Evolutionary conservation across 2,888 invertebrate species (phyloP).

Genomic region (Steinernema carpocapsae): DNA sequence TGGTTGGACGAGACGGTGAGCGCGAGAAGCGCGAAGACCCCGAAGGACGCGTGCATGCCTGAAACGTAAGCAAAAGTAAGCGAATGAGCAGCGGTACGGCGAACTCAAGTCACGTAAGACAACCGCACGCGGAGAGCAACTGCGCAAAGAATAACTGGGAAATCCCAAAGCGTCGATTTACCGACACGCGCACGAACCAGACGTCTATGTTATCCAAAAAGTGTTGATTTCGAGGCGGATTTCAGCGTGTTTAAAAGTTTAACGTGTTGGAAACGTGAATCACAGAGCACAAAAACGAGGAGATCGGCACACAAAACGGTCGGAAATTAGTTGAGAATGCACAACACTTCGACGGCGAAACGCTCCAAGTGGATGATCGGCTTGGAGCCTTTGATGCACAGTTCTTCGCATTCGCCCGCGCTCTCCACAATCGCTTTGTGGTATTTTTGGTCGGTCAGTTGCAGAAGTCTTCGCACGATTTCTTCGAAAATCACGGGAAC

Average conservation of each 20-base stretch:
- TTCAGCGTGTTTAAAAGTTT: neutral
- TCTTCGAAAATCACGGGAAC: constrained; percentile 86
- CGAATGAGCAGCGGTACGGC: neutral
- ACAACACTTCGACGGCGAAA: constrained; percentile 1
- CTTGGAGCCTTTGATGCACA: neutral
- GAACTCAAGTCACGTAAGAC: constrained; percentile 15
- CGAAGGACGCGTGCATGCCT: constrained; percentile 10
- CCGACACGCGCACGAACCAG: neutral
- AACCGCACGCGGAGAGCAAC: neutral
- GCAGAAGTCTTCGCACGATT: constrained; percentile 26
- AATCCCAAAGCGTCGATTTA: constrained; percentile 10
- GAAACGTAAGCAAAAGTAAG: neutral
- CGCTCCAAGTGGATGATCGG: constrained; percentile 23
- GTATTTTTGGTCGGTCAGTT: neutral
- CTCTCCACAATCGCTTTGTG: constrained; percentile 31
- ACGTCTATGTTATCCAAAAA: neutral
- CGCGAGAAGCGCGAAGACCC: neutral
- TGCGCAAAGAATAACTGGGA: neutral
- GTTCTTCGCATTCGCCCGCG: constrained; percentile 5
- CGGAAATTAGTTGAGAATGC: neutral
- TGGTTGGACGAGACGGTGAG: neutral
- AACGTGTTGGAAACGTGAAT: neutral
- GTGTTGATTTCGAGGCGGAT: neutral
- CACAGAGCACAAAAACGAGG: neutral
- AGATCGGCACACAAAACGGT: neutral